Base-by-base conservation (phyloP, 2,888 invertebrate genomes). In the Ashinkailepas kermadecensis region DNA sequence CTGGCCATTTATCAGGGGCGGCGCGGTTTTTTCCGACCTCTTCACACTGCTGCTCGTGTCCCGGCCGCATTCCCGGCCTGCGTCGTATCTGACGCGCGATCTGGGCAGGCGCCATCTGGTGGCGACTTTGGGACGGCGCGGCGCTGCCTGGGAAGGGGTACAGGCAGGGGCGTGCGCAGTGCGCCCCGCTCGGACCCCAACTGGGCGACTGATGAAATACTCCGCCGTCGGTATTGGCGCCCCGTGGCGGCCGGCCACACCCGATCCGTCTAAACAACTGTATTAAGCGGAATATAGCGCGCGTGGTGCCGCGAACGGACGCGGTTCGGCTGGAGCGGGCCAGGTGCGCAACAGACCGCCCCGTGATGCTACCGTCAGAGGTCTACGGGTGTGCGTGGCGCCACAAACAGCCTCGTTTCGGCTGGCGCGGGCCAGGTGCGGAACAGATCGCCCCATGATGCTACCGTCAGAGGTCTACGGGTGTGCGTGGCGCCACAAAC, bases 201-300 rank as follows among this genome's bases (percentile, higher is more conserved):
- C 74, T 74, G 74, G 54, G 74, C 74, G 7, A 7, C 74, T 74
- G 74, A 74, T 74, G 74, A 74, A 74, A 74, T 54, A 74, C 54
- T 74, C 74, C 39, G 54, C 74, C 74, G 74, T 18, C 74, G 0
- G 9, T 8, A 74, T 54, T 54, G 74, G 54, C 74, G 4, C 54
- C 74, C 54, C 54, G 74, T 18, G 39, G 8, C 21, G 11, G 12
- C 18, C 74, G 74, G 74, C 74, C 8, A 39, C 59, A 54, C 74
- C 74, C 74, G 74, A 74, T 15, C 74, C 74, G 15, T 74, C 74
- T 74, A 54, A 74, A 74, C 74, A 74, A 74, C 74, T 74, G 18
- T 39, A 74, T 74, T 74, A 54, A 54, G 74, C 54, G 18, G 74
- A 39, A 18, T 18, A 13, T 12, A 7, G 25, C 67, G 67, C 67